Base-by-base conservation (phyloP, 1,140 invertebrate species). In the Hyles vespertilio region DNA sequence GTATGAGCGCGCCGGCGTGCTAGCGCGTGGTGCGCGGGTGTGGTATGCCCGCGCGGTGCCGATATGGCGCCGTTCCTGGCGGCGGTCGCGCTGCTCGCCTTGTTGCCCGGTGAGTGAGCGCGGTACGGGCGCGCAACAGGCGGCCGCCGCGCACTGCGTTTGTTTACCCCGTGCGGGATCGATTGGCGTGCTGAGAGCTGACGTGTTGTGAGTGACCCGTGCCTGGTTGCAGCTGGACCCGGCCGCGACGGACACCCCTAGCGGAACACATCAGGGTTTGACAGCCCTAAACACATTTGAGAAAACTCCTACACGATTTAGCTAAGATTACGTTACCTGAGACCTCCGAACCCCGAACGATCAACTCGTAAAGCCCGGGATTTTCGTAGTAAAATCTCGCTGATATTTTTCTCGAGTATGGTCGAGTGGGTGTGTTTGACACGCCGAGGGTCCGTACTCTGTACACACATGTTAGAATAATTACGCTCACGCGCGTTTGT, bases 1-100 rank as follows among this genome's bases (percentile, higher is more conserved):
- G 87, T 79, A 83, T 83, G 83, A 84, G 83, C 79, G 83, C 79
- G 79, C 72, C 81, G 76, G 73, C 70, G 79, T 87, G 84, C 80
- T 87, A 87, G 84, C 84, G 81, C 76, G 74, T 77, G 77, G 79
- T 76, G 84, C 84, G 84, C 82, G 84, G 82, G 82, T 85, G 82
- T 84, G 84, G 80, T 87, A 87, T 85, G 84, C 77, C 80, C 81
- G 83, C 83, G 81, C 81, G 80, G 75, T 77, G 79, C 77, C 70
- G 81, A 74, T 74, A 84, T 81, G 81, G 75, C 73, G 77, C 72
- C 72, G 64, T 61, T 82, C 70, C 69, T 82, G 74, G 73, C 64
- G 78, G 84, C 80, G 79, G 70, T 79, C 77, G 79, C 74, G 74
- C 83, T 82, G 70, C 75, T 81, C 69, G 77, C 75, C 70, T 70